Evolutionary conservation across 1,140 invertebrate genomes (phyloP), one percentile per base, ranked within the genome.

Genomic region (Listronotus oregonensis): DNA sequence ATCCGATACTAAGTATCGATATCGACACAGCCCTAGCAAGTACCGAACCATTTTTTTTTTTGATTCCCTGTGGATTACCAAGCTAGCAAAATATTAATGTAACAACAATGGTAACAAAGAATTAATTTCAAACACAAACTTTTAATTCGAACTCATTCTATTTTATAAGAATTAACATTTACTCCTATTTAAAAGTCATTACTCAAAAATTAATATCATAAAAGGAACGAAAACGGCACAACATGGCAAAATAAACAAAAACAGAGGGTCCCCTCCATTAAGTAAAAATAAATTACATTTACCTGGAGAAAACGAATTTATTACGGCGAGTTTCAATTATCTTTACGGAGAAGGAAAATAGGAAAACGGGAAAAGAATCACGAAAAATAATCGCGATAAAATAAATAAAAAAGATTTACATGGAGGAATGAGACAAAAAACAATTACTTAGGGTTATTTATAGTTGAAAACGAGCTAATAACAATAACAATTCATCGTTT

Each of bases 231-330:
- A 61, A 61, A 51, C 58, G 57, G 14, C 32, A 31, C 44, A 39
- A 5, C 37, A 42, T 8, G 54, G 27, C 43, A 39, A 43, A 57
- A 64, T 64, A 64, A 56, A 64, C 62, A 64, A 64, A 63, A 64
- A 64, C 60, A 64, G 62, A 64, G 62, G 62, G 62, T 64, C 62
- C 34, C 62, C 50, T 55, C 52, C 62, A 64, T 64, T 64, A 64
- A 64, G 51, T 55, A 64, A 64, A 65, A 65, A 65, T 65, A 65
- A 65, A 65, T 65, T 65, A 65, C 63, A 58, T 65, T 65, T 65
- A 65, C 63, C 63, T 65, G 63, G 55, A 65, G 54, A 65, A 65
- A 65, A 65, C 63, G 63, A 65, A 65, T 65, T 65, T 65, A 65
- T 65, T 65, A 65, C 55, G 54, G 46, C 32, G 55, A 44, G 55